Percentiles rank a stretch among this genome's conserved stretches.
phyloP scores from a whole-genome alignment of 2,888 invertebrate species.

The Phortica okadai region DNA sequence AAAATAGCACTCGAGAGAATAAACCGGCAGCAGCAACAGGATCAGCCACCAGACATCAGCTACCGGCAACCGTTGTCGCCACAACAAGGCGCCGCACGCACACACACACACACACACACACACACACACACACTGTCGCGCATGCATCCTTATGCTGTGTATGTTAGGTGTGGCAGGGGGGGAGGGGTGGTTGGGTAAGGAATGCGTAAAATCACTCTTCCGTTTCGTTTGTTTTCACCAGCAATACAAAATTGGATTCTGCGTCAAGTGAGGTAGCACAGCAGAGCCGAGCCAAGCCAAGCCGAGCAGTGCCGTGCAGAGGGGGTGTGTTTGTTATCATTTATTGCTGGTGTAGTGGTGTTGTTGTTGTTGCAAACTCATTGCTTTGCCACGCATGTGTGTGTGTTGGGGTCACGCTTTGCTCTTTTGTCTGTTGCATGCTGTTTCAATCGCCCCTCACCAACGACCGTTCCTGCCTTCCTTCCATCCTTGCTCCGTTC shows the following conservation, averaged over 20 bases:
- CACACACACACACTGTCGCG: slow-evolving; percentile 35
- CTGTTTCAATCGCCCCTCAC: slow-evolving; percentile 45
- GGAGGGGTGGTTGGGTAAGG: slow-evolving; percentile 23
- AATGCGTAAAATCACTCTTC: slow-evolving; percentile 66
- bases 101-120: slow-evolving; percentile 46
- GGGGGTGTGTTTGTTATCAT: slow-evolving; percentile 74
- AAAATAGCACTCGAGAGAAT: slow-evolving; percentile 74
- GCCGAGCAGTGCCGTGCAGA: slow-evolving; percentile 22
- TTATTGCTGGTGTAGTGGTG: slow-evolving; percentile 67
- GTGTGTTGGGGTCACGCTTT: slow-evolving; percentile 68
- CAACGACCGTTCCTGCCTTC: not conserved
- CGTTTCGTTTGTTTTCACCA: slow-evolving; percentile 55
- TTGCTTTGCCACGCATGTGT: slow-evolving; percentile 54
- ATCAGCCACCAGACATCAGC: not conserved
- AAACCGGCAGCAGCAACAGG: not conserved
- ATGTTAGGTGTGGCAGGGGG: not conserved
- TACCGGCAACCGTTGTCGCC: not conserved
- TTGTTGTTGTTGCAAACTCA: slow-evolving; percentile 35
- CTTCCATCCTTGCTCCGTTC: not conserved
- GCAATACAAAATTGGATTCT: slow-evolving; percentile 46
- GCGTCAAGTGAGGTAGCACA: slow-evolving; percentile 36
- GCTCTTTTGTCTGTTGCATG: slow-evolving; percentile 57
- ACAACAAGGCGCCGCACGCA: slow-evolving; percentile 33
- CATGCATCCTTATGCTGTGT: slow-evolving; percentile 38
- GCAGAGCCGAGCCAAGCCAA: slow-evolving; percentile 26